Evolutionary conservation across 2,113 vertebrate species (phyloP), one percentile per base, ranked within the genome.

Genomic region (Catharus minimus): DNA sequence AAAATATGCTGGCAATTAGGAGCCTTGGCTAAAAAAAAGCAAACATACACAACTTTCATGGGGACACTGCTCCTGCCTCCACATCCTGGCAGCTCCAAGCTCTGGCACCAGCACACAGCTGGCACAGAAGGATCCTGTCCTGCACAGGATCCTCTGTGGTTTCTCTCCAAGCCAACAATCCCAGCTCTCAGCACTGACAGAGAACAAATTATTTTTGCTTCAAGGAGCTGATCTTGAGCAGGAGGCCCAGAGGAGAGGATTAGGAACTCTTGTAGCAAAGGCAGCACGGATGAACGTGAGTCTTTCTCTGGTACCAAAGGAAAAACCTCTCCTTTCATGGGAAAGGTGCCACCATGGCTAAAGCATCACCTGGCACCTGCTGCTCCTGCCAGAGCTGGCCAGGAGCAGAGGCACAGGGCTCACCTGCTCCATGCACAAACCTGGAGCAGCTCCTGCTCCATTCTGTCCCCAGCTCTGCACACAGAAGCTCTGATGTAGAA

Each of bases 1-100:
- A 36, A 96, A 97, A 96, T 96, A 96, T 17, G 81, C 77, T 69
- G 89, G 73, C 94, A 96, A 95, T 96, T 94, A 96, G 90, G 84
- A 79, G 50, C 49, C 88, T 80, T 82, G 94, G 92, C 80, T 64
- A 33, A 58, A 79, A 79, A 83, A 72, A 65, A 27, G n/a, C 17
- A 8, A 77, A 78, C 76, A 88, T 7, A 72, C 32, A 80, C 84
- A 90, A 61, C 58, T 93, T 72, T 32, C 26, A 39, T 41, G 55
- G 24, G 12, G 19, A 3, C 8, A 6, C 44, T 17, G 28, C 61
- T 58, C 13, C 80, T 47, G 49, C n/a, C 79, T 44, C 3, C 41
- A 11, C 27, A 3, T 4, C 24, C 88, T 68, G 88, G 38, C 64
- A 61, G 15, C 50, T 43, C 80, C 2, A 2, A 47, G 77, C 74